Evolutionary conservation across 2,888 invertebrate genomes (phyloP), one percentile per base, ranked within the genome.

Genomic region (Drosophila austrosaltans): DNA sequence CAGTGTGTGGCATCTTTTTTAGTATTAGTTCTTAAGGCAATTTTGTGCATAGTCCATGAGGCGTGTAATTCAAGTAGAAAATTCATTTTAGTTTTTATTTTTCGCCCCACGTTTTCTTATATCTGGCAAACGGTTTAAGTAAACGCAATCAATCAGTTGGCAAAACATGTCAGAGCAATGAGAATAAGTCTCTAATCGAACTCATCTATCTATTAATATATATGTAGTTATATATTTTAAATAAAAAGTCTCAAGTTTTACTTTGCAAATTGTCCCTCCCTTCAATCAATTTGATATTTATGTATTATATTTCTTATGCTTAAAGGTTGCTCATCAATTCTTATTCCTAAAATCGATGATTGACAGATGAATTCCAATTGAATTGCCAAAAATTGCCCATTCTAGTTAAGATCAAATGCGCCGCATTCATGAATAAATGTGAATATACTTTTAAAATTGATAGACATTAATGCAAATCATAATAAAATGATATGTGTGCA

Each of bases 21-120:
- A 16, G 16, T 16, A 16, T 42, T 54, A 53, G 40, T 36, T 36
- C 53, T 36, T 60, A 22, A 53, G 57, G 53, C 42, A 54, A 58
- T 32, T 60, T 63, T 60, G 61, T 68, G 76, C 74, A 67, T 66
- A 73, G 64, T 73, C 72, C 66, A 71, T 68, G 69, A 65, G 57
- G 81, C 76, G 61, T 69, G 59, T 75, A 70, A 76, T 78, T 77
- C 61, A 63, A 77, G 59, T 32, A 63, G 68, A 74, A 74, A 48
- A 57, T 64, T 28, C 56, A 61, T 44, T 66, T 58, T 28, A 42
- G 28, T 40, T 40, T 40, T 40, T 16, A 16, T 16, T 16, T 16
- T 16, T 16, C 16, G 16, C 16, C 40, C 40, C 40, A 8, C 40
- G 7, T 40, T n/a, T 40, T 40, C 36, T 36, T 36, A 36, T 8